Conservation (phyloP, 2,888 invertebrate genomes). For the Leucania comma region DNA sequence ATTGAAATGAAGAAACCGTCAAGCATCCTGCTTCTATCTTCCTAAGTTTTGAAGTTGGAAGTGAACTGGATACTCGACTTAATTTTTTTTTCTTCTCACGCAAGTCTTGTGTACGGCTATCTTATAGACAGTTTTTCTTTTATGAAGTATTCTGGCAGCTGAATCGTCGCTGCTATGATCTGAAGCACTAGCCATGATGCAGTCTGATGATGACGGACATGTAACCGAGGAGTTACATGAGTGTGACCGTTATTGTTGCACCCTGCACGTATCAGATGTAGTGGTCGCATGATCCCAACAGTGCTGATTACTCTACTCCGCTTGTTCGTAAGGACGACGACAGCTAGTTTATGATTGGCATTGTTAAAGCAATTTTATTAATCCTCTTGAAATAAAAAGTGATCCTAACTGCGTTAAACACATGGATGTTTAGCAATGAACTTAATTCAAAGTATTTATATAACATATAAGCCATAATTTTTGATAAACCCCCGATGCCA, state of each 20-base stretch:
- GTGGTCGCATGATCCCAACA: background rate
- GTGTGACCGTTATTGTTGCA: background rate
- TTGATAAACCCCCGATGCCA: too few species aligned
- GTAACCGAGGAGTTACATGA: background rate
- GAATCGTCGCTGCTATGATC: background rate
- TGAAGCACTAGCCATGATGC: background rate
- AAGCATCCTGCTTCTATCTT: slow-evolving; percentile 25
- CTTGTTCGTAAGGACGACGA: background rate
- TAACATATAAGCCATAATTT: background rate
- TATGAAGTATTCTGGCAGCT: background rate
- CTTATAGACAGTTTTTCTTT: background rate
- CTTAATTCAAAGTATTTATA: background rate
- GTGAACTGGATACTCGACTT: slow-evolving; percentile 26
- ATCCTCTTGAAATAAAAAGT: background rate
- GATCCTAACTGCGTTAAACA: background rate
- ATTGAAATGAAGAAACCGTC: slow-evolving; percentile 30
- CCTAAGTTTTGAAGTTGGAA: slow-evolving; percentile 12
- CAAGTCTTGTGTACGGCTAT: background rate
- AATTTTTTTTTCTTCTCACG: slow-evolving; percentile 9
- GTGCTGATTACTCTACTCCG: background rate
- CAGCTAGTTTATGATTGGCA: too few species aligned
- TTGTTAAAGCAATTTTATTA: too few species aligned
- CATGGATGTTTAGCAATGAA: background rate
- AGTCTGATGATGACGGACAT: background rate
- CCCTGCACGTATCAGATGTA: background rate